Conservation (phyloP, 2,113 vertebrate genomes). For the Macquaria ambigua region DNA sequence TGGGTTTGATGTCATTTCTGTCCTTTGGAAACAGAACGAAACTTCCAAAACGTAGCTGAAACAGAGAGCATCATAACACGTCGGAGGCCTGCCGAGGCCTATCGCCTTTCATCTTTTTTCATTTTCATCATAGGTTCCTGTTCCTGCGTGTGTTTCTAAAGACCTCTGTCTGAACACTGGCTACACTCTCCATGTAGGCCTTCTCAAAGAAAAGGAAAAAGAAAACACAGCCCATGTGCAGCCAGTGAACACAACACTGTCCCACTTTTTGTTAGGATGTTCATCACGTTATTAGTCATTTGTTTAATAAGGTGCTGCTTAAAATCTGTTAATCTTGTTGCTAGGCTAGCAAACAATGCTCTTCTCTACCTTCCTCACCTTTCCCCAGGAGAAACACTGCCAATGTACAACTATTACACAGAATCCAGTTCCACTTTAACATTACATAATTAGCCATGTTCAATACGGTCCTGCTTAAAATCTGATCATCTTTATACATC, state of each 20-base stretch:
- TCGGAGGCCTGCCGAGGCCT: conserved; percentile 2
- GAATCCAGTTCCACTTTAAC: background rate
- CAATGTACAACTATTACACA: background rate
- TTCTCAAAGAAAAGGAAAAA: background rate
- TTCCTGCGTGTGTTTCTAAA: conserved; percentile 7
- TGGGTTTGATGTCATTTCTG: conserved; percentile 66
- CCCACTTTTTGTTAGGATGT: background rate
- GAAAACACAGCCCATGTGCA: too few relatives aligned
- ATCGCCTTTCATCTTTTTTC: conserved; percentile 38
- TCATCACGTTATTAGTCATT: background rate
- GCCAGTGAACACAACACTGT: background rate
- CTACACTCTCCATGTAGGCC: background rate
- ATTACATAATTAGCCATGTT: background rate
- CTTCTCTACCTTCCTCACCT: background rate
- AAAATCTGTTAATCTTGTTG: background rate
- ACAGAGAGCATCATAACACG: conserved; percentile 40
- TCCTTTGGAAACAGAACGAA: conserved; percentile 64
- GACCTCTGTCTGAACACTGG: background rate
- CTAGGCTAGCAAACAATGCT: background rate
- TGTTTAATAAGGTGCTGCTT: background rate
- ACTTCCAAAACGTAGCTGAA: conserved; percentile 39
- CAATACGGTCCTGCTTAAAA: background rate
- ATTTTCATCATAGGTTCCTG: conserved; percentile 36
- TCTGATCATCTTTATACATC: too few relatives aligned
- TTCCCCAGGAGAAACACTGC: background rate